Conservation (phyloP, 2,797 vertebrate species). For the Cirrhinus molitorella region DNA sequence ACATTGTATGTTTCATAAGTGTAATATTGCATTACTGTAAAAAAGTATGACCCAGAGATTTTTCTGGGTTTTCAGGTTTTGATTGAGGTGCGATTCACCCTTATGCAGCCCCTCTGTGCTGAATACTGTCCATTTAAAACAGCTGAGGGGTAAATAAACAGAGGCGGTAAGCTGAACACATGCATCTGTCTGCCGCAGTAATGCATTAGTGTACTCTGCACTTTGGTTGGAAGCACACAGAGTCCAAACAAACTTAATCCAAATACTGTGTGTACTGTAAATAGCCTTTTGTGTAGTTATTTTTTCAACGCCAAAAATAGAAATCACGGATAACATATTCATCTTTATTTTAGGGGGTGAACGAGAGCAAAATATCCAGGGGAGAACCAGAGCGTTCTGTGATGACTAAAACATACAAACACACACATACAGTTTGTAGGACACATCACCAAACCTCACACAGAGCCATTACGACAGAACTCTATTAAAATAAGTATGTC, state of each 20-base stretch:
- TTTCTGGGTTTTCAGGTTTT: background rate
- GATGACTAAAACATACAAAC: conserved; percentile 43
- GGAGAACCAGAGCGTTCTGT: conserved; percentile 62
- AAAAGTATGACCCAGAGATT: background rate
- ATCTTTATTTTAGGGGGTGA: conserved; percentile 60
- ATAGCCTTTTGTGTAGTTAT: conserved; percentile 66
- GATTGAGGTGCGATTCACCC: conserved; percentile 12
- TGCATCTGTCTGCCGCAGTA: conserved; percentile 56
- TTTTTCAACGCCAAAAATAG: conserved; percentile 59
- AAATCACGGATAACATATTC: conserved; percentile 65
- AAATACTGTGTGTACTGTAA: conserved; percentile 59
- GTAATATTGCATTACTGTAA: too few relatives aligned
- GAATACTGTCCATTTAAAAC: conserved; percentile 62
- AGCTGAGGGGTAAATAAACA: conserved; percentile 67
- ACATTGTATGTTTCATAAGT: too few relatives aligned
- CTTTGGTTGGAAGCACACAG: conserved; percentile 69
- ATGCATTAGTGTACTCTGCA: conserved; percentile 63
- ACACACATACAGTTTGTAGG: conserved; percentile 50
- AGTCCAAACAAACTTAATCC: conserved; percentile 61
- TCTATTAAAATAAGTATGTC: conserved; percentile 37
- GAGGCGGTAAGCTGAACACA: conserved; percentile 64
- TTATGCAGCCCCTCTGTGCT: conserved; percentile 32
- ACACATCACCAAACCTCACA: conserved; percentile 25
- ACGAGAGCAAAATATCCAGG: conserved; percentile 39
- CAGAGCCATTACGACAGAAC: conserved; percentile 14